Evolutionary conservation across 2,888 invertebrate species (phyloP), one percentile per base, ranked within the genome.

Genomic region (Mayetiola destructor): DNA sequence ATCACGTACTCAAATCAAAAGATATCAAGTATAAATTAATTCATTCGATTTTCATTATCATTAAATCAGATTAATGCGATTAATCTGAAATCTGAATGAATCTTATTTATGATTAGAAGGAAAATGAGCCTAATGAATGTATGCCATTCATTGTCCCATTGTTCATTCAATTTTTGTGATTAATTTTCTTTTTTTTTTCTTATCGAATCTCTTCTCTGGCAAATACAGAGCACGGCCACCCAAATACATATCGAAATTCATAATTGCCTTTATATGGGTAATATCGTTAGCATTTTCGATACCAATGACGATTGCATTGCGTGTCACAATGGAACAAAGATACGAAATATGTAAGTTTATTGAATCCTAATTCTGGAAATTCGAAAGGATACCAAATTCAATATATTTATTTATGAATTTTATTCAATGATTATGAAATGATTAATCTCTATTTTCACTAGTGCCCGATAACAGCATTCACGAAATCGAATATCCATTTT

Each of bases 211-310:
- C n/a, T n/a, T n/a, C n/a, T n/a, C n/a, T n/a, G n/a, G n/a, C n/a
- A 37, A 66, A 76, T 76, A 36, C 75, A 84, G 84, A 69, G 83
- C 85, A 18, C 79, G 82, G 62, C 83, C 85, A 14, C 83, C 85
- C 0, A 85, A 84, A 66, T 75, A 80, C 57, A 73, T 82, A 58
- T 86, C 87, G 4, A 84, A 85, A 72, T 75, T 85, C 57, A 77
- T 84, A 60, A 83, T 90, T 64, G 77, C 79, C 8, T 73, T 80
- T 39, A 88, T 89, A 67, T 90, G 89, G 90, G 64, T 81, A 8
- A 66, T 85, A 59, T 80, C 84, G 0, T 70, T 82, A 4, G 70
- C 78, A 0, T 75, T 85, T 57, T 84, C 86, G 0, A 75, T 79
- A 0, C 89, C 89, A 0, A 83, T 82, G 60, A 68, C 67, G 32